Base-by-base conservation (phyloP, 1,140 invertebrate species). In the Drosophila willistoni region DNA sequence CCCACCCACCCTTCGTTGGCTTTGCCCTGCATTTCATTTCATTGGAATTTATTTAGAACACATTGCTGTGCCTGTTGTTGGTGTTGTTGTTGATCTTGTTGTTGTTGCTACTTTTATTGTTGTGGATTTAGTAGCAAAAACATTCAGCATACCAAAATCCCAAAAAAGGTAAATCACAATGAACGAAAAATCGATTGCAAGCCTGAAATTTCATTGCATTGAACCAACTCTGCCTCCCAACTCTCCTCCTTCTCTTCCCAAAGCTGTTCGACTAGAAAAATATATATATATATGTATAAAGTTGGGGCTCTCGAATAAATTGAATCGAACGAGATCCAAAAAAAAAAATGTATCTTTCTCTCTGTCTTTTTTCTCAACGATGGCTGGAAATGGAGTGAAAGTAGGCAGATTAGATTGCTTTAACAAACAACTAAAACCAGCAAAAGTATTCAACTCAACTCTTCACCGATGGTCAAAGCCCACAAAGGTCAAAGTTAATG, bases 31-130 rank as follows among this genome's bases (percentile, higher is more conserved):
- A 79, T 78, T 89, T 83, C 63, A 81, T 83, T 87, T 87, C 84
- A 64, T 73, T 89, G 84, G 84, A 89, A 89, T 89, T 89, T 89
- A 89, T 89, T 90, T 89, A 89, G 84, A 89, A 89, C 84, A 89
- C 84, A 89, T 89, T 79, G 66, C 68, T 80, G 79, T 68, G 68
- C 79, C 59, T 73, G 41, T 59, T 56, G 55, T 62, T 71, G 59
- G 57, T 71, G 59, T 39, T 68, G 71, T 29, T 25, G 22, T 25
- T 25, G 22, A 25, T 25, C 22, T 25, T 73, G 41, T 59, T 71
- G 60, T 41, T 68, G 71, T 29, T 72, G 69, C 22, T 63, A 60
- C 51, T 67, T 41, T 47, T 78, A 59, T 62, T 66, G 71, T 63
- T 71, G 44, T 55, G 29, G 72, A 63, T 62, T 71, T 73, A 73